Base-by-base conservation (phyloP, 2,113 vertebrate genomes). In the Strix uralensis region DNA sequence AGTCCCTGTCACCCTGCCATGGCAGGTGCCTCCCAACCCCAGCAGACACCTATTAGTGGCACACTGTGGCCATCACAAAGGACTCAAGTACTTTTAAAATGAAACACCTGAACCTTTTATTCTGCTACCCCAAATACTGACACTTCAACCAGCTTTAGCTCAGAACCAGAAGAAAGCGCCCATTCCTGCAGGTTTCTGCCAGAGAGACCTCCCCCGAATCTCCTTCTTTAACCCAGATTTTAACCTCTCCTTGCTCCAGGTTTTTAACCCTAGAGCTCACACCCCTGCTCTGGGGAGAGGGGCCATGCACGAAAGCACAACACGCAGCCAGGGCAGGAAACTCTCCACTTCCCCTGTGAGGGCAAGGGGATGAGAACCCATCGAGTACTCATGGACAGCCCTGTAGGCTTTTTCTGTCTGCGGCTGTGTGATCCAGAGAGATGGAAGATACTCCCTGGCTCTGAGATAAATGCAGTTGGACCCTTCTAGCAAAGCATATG, bases 341-440 rank as follows among this genome's bases (percentile, higher is more conserved):
- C 51, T 49, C 46, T 62, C 42, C 22, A 0, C 63, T 46, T 80
- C 69, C 86, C 11, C 59, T 71, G 38, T 27, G 7, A 2, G 30
- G n/a, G 10, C 46, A 46, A 42, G 22, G 26, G 17, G 20, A 7
- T 58, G 52, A 27, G 70, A 69, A 30, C 19, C 22, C 34, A 30
- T 14, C 1, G 2, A 55, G 77, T 5, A n/a, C 47, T 58, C 65
- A 18, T 0, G 2, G 29, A 15, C 36, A 32, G 32, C n/a, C 42
- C 55, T 4, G 1, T 5, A 13, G 21, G 44, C n/a, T 52, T 74
- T 46, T 79, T 32, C 46, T 17, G 0, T 52, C 49, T 61, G 54
- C 46, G 34, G 44, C 58, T 3, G 0, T 9, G 27, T 62, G 55
- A 62, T 57, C 62, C 3, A 2, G 27, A 72, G 74, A 69, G 40